Percentiles rank a stretch among this genome's conserved stretches.
phyloP scores from a whole-genome alignment of 2,888 invertebrate genomes.

The Salticus scenicus region DNA sequence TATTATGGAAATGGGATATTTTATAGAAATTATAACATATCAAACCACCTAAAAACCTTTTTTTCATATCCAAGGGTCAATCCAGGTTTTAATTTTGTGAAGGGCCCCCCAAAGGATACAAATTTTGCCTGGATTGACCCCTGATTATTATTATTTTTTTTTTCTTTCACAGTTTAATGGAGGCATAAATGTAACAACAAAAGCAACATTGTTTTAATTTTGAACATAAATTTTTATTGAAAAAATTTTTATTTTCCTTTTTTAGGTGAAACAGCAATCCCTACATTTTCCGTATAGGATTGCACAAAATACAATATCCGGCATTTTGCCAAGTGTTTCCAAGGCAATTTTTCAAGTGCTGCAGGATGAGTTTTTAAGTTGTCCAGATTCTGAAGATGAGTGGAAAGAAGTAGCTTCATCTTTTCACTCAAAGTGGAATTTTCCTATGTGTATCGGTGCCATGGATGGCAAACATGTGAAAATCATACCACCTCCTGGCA shows the following conservation, averaged over 20 bases:
- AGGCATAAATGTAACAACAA: too few relatives aligned
- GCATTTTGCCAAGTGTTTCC: background rate
- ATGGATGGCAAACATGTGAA: slow-evolving; percentile 22
- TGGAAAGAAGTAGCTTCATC: background rate
- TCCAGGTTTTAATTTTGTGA: too few relatives aligned
- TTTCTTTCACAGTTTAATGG: too few relatives aligned
- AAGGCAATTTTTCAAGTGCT: background rate
- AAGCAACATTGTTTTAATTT: too few relatives aligned
- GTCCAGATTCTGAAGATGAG: background rate
- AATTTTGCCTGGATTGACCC: too few relatives aligned
- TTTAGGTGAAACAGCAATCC: background rate
- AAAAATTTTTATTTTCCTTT: background rate
- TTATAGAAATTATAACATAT: too few relatives aligned
- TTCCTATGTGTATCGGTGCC: slow-evolving; percentile 20
- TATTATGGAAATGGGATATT: too few relatives aligned
- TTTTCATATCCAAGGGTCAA: too few relatives aligned
- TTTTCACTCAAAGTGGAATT: background rate
- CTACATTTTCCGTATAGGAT: background rate
- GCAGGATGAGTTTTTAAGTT: background rate
- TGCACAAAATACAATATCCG: background rate
- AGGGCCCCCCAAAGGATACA: too few relatives aligned
- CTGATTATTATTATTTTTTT: too few relatives aligned
- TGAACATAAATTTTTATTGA: too few relatives aligned
- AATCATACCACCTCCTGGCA: background rate
- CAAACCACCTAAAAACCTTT: too few relatives aligned